phyloP scores from a whole-genome alignment of 2,888 invertebrate species.

The Hydrotaea diabolus region DNA sequence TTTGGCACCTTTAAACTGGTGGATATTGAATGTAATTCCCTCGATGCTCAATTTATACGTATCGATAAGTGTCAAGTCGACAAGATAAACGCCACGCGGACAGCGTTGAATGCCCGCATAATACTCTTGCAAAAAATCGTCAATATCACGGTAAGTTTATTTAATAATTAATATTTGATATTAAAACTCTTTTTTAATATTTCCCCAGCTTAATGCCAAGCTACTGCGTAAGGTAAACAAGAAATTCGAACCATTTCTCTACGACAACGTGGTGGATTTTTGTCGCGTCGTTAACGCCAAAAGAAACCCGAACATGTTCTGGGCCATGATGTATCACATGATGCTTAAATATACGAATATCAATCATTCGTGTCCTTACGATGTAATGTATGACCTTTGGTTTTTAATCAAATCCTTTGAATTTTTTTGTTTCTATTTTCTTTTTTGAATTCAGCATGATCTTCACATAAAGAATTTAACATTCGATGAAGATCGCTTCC shows the following conservation, averaged over 20 bases:
- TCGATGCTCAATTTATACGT: background rate
- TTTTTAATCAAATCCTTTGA: background rate
- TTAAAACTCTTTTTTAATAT: background rate
- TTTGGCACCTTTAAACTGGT: background rate
- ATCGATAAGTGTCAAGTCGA: background rate
- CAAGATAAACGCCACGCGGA: background rate
- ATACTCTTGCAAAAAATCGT: background rate
- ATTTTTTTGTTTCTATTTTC: background rate
- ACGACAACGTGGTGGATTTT: conserved; percentile 1
- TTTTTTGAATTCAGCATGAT: background rate
- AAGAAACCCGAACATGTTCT: background rate
- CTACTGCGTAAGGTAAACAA: background rate
- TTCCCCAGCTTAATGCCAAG: background rate
- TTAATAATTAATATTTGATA: too few species aligned
- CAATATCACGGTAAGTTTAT: background rate
- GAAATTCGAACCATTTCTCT: background rate
- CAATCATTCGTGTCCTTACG: conserved; percentile 20
- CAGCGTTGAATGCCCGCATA: background rate
- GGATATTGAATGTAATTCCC: background rate
- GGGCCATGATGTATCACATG: background rate
- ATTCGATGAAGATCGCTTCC: background rate
- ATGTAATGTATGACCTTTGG: background rate
- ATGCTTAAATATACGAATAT: background rate
- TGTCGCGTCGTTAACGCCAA: background rate
- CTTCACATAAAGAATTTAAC: conserved; percentile 38